phyloP scores from a whole-genome alignment of 2,113 vertebrate species.

The Ceyx margarethae region DNA sequence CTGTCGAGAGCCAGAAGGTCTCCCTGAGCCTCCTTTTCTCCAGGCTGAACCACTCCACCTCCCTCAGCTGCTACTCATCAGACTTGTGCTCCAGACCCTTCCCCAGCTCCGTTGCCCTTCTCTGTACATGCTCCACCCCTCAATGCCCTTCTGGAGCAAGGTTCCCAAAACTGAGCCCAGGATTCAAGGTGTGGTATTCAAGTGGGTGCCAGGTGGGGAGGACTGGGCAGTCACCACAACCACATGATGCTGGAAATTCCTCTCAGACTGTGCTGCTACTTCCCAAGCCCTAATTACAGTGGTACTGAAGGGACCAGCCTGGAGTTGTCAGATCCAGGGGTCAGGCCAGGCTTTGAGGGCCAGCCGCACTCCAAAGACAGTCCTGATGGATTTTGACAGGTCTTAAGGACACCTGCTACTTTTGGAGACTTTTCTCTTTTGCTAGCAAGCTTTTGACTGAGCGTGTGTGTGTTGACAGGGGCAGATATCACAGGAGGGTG shows the following conservation, averaged over 20 bases:
- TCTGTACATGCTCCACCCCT: neutral
- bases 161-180: neutral
- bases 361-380: neutral
- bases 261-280: neutral
- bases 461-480: slow-evolving; percentile 43
- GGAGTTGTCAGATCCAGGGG: neutral
- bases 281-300: slow-evolving; percentile 18
- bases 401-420: slow-evolving; percentile 66
- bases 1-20: neutral
- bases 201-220: neutral
- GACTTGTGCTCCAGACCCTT: neutral
- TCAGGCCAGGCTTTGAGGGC: slow-evolving; percentile 17
- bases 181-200: neutral
- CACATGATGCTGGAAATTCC: neutral
- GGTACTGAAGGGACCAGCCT: neutral
- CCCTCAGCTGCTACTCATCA: neutral
- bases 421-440: slow-evolving; percentile 2
- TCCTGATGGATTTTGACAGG: slow-evolving; percentile 64
- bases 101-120: neutral
- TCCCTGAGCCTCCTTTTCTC: neutral
- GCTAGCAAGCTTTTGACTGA: neutral
- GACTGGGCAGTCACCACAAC: neutral
- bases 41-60: neutral
- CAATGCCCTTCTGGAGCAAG: neutral
- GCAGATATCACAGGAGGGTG: slow-evolving; percentile 50